These are phyloP conservation scores for Geotrypetes seraphini DNA, from an alignment of 2,797 vertebrate genomes.

Conservation along the genomic window DNA sequence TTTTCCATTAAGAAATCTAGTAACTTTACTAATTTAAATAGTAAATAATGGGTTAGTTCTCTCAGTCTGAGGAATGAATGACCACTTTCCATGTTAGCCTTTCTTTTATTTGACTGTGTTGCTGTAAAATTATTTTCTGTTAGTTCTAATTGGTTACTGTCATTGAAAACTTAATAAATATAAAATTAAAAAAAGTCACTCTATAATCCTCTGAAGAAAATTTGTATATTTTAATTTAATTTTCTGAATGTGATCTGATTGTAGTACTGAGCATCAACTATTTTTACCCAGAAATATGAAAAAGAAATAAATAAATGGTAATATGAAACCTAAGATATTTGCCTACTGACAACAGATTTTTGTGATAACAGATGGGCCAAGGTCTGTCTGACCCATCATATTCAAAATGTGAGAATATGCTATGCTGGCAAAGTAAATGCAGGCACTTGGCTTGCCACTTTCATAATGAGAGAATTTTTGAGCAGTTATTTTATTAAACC, in stretches of 20 bases:
- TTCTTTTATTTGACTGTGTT: too few species aligned
- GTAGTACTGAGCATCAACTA: background rate
- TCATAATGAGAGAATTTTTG: conserved; percentile 4
- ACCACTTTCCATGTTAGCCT: too few species aligned
- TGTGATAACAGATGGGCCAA: background rate
- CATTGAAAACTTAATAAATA: too few species aligned
- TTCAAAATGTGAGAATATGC: conserved; percentile 8
- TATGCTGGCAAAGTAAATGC: conserved; percentile 17
- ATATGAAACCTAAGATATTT: conserved; percentile 1
- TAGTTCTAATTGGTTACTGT: too few species aligned
- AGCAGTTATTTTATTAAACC: conserved; percentile 12
- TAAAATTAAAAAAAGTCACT: background rate
- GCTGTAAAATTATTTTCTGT: too few species aligned
- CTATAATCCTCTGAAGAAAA: conserved; percentile 1
- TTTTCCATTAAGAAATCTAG: too few species aligned
- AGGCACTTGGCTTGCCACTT: background rate
- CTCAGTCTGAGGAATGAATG: too few species aligned
- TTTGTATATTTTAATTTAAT: background rate
- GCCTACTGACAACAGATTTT: conserved; percentile 14
- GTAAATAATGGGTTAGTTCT: too few species aligned
- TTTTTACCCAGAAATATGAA: background rate
- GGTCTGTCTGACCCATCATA: conserved; percentile 6
- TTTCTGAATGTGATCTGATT: background rate
- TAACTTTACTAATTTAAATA: too few species aligned
- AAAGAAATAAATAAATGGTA: conserved; percentile 1